A percentile compares a stretch with the other conserved stretches of the same genome.
Conservation (phyloP, 2,113 vertebrate species). For the Chroicocephalus ridibundus region DNA sequence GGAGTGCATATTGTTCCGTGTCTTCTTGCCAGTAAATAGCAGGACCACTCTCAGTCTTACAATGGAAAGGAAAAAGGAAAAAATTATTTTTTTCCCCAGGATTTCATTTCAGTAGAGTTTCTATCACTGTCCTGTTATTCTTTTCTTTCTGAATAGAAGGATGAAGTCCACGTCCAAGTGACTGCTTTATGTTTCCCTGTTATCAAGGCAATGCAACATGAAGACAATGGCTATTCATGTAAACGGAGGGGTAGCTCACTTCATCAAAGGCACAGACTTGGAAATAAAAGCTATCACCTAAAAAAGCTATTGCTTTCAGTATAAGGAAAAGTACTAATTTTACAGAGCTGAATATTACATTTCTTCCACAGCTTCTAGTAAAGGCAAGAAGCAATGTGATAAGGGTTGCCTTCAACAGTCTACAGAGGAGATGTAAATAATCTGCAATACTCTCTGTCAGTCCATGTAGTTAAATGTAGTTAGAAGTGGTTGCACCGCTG, state of each 20-base stretch:
- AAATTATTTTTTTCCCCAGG: not conserved
- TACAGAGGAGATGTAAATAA: not conserved
- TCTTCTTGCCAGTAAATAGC: conserved; percentile 18
- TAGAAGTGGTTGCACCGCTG: not conserved
- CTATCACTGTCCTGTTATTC: not conserved
- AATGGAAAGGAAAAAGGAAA: not conserved
- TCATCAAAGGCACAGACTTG: not conserved
- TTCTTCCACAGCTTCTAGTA: not conserved
- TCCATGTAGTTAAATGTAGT: not conserved
- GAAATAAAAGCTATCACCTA: not conserved
- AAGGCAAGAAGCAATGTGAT: not conserved
- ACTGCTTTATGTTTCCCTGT: not conserved
- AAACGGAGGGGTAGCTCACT: not conserved
- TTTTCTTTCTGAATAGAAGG: not conserved
- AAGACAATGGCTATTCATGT: not conserved
- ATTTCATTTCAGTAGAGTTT: not conserved
- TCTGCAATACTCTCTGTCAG: not conserved
- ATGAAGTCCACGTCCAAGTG: not conserved
- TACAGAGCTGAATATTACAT: not conserved
- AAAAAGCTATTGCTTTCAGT: not conserved
- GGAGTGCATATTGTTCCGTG: not conserved
- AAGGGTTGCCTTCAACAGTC: not conserved
- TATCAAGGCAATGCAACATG: not conserved
- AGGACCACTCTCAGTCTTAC: not conserved
- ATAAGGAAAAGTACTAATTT: not conserved